These are phyloP conservation scores for Trialeurodes vaporariorum DNA, from an alignment of 1,140 invertebrate genomes.

Conservation along the genomic window DNA sequence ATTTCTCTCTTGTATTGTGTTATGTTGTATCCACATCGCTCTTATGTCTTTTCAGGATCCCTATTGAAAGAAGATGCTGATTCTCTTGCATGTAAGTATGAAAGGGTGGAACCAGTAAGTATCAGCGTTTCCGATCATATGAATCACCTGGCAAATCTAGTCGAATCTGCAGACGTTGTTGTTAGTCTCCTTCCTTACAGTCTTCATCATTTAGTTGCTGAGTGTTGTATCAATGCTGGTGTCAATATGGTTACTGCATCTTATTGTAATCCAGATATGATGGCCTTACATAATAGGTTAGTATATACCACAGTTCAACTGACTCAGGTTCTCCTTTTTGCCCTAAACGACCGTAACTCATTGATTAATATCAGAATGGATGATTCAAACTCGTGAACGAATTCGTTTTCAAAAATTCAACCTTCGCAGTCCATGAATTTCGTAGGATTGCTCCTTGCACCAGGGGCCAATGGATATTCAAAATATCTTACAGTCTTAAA, in stretches of 20 bases:
- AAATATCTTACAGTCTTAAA: no score
- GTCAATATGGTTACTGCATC: slow-evolving; percentile 95
- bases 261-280: slow-evolving; percentile 78
- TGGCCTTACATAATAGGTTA: slow-evolving; percentile 63
- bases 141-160: slow-evolving; percentile 56
- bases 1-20: not conserved
- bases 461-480: no score
- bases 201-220: slow-evolving; percentile 74
- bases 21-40: no score
- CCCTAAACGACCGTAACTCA: no score
- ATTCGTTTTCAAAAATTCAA: no score
- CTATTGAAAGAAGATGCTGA: slow-evolving; percentile 82
- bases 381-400: not conserved
- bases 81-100: slow-evolving; percentile 56
- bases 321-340: no score
- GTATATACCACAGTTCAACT: slow-evolving; percentile 23
- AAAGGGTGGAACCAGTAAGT: slow-evolving; percentile 67
- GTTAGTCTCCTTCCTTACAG: slow-evolving; percentile 89
- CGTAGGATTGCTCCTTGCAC: no score
- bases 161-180: slow-evolving; percentile 61
- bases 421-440: no score
- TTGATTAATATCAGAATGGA: no score
- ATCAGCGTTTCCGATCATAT: slow-evolving; percentile 60
- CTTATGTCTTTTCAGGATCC: slow-evolving; percentile 60
- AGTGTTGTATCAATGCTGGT: slow-evolving; percentile 70